Conservation (phyloP, 2,113 vertebrate genomes). For the Aptenodytes patagonicus region DNA sequence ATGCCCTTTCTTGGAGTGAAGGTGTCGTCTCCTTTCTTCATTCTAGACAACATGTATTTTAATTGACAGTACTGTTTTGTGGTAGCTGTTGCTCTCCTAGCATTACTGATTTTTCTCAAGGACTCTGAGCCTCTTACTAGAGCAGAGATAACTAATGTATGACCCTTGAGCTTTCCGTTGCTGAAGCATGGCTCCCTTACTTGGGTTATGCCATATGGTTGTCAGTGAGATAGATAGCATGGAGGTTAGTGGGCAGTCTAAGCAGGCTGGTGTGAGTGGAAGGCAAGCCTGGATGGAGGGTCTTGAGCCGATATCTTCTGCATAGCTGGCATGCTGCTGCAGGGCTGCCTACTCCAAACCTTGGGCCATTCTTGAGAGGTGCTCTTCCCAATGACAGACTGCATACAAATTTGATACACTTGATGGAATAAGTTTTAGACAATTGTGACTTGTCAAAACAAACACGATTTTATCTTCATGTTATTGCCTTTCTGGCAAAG, state of each 20-base stretch:
- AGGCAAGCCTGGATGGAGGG: background rate
- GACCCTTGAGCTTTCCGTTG: background rate
- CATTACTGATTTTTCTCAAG: background rate
- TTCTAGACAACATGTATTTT: background rate
- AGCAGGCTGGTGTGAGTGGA: background rate
- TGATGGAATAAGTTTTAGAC: background rate
- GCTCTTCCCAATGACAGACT: background rate
- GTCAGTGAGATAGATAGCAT: background rate
- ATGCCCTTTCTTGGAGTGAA: background rate
- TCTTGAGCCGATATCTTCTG: background rate
- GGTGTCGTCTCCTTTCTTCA: background rate
- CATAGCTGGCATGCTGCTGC: background rate
- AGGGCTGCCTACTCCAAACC: background rate
- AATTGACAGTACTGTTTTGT: background rate
- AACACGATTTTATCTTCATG: background rate
- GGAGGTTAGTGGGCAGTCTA: background rate
- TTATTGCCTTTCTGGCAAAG: background rate
- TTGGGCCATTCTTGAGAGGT: background rate
- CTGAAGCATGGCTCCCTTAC: background rate
- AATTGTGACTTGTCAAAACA: background rate
- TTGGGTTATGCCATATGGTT: background rate
- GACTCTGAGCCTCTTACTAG: background rate
- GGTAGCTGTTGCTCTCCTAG: background rate
- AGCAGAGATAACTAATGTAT: background rate
- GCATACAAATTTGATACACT: background rate